A percentile compares a stretch with the other conserved stretches of the same genome.
phyloP scores from a whole-genome alignment of 1,140 invertebrate species.

The Zaprionus taronus region DNA sequence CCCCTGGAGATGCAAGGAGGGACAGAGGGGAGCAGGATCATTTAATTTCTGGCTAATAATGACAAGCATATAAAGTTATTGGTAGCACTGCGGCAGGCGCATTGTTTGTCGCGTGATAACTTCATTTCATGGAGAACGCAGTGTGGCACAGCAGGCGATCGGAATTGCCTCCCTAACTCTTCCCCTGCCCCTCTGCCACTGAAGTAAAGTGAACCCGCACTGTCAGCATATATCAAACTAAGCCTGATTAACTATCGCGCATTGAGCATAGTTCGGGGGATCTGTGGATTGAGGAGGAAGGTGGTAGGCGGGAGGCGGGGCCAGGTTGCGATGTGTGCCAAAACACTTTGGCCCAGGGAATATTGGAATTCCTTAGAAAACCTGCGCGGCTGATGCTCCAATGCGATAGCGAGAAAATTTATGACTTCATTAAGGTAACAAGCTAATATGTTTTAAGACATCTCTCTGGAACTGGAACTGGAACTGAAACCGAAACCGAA shows the following conservation, averaged over 20 bases:
- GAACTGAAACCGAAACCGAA: conserved; percentile 42
- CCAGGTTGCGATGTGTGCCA: conserved; percentile 56
- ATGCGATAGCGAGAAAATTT: conserved; percentile 79
- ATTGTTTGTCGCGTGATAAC: conserved; percentile 81
- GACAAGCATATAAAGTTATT: conserved; percentile 79
- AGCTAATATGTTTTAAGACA: conserved; percentile 78
- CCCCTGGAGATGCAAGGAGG: not conserved
- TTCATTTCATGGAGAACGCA: conserved; percentile 61
- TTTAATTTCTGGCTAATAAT: conserved; percentile 80
- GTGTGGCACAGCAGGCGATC: conserved; percentile 54
- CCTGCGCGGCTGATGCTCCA: conserved; percentile 60
- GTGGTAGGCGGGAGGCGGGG: not conserved
- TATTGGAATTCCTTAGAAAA: conserved; percentile 76
- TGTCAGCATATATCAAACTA: conserved; percentile 81
- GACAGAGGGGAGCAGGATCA: conserved; percentile 18
- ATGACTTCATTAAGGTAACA: conserved; percentile 83
- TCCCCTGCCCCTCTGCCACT: not conserved
- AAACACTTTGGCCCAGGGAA: conserved; percentile 58
- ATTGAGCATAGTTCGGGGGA: conserved; percentile 20
- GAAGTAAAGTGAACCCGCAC: conserved; percentile 42
- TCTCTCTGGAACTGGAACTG: conserved; percentile 48
- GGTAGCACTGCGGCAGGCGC: conserved; percentile 47
- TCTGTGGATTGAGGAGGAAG: not conserved
- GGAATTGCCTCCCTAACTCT: too few relatives aligned
- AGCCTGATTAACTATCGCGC: conserved; percentile 80